phyloP scores from a whole-genome alignment of 2,113 vertebrate genomes.

The Tringa solitaria region DNA sequence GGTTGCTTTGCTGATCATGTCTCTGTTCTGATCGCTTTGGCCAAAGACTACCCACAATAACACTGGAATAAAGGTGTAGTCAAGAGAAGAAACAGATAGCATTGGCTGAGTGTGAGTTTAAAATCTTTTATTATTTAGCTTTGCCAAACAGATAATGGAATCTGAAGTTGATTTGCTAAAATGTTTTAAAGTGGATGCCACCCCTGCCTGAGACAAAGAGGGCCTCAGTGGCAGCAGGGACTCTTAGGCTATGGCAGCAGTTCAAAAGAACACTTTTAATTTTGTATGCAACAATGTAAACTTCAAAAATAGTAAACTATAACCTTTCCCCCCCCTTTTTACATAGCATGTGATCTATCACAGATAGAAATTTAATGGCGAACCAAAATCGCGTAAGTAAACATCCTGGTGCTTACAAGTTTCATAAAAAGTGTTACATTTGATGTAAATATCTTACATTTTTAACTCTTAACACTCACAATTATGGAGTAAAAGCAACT shows the following conservation, averaged over 20 bases:
- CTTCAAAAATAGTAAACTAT: constrained; percentile 85
- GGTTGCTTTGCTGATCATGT: background rate
- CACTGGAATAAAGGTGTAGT: background rate
- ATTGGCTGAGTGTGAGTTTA: background rate
- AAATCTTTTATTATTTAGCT: constrained; percentile 77
- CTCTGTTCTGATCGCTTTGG: background rate
- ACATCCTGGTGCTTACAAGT: constrained; percentile 78
- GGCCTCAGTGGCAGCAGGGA: constrained; percentile 66
- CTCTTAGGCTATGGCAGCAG: constrained; percentile 73
- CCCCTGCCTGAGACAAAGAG: constrained; percentile 67
- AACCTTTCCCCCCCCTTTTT: constrained; percentile 58
- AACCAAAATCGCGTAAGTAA: constrained; percentile 75
- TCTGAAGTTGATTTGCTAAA: constrained; percentile 76
- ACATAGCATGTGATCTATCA: constrained; percentile 78
- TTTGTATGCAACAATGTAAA: constrained; percentile 83
- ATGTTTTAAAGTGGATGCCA: constrained; percentile 73
- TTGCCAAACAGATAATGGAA: constrained; percentile 79
- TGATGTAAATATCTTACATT: constrained; percentile 67
- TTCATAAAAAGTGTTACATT: constrained; percentile 77
- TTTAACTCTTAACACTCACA: constrained; percentile 64
- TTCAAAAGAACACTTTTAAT: constrained; percentile 76
- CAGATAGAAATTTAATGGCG: constrained; percentile 81
- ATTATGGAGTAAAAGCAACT: constrained; percentile 72
- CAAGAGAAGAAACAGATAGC: background rate
- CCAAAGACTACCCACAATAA: background rate